These are phyloP conservation scores for Antechinus stuartii DNA, from an alignment of 2,113 vertebrate genomes.

Conservation along the genomic window DNA sequence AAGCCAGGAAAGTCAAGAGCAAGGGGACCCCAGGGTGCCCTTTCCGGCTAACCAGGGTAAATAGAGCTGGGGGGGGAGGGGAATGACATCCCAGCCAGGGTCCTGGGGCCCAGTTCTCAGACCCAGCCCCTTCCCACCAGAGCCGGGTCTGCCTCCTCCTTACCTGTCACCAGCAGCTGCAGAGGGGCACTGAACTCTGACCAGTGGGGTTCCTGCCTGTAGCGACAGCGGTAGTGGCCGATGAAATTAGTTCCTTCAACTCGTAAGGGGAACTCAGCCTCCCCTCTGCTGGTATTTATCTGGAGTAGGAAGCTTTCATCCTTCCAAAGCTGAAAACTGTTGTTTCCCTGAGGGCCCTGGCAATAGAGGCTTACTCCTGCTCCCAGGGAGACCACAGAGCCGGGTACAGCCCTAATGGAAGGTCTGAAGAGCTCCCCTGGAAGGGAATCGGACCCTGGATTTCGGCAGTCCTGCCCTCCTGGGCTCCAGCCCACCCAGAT, in stretches of 20 bases:
- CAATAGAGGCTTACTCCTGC: neutral
- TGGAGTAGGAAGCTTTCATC: neutral
- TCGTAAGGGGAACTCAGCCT: neutral
- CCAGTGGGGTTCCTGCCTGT: neutral
- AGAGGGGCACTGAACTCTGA: neutral
- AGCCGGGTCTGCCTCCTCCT: neutral
- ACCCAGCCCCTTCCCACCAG: too few relatives aligned
- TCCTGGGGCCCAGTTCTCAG: neutral
- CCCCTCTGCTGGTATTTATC: neutral
- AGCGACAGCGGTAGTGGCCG: neutral
- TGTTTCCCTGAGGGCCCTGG: neutral
- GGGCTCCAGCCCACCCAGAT: too few relatives aligned
- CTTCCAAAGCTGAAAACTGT: neutral
- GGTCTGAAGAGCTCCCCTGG: neutral
- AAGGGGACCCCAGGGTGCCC: neutral
- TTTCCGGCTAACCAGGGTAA: too few relatives aligned
- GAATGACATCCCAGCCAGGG: too few relatives aligned
- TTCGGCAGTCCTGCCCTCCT: neutral
- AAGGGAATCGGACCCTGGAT: neutral
- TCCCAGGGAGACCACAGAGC: neutral
- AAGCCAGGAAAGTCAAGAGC: too few relatives aligned
- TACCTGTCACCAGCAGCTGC: neutral
- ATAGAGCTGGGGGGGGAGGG: too few relatives aligned
- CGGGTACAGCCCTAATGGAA: constrained; percentile 4
- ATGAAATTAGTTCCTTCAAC: rapidly evolving